phyloP scores from a whole-genome alignment of 2,888 invertebrate species.

The Melanchra persicariae region DNA sequence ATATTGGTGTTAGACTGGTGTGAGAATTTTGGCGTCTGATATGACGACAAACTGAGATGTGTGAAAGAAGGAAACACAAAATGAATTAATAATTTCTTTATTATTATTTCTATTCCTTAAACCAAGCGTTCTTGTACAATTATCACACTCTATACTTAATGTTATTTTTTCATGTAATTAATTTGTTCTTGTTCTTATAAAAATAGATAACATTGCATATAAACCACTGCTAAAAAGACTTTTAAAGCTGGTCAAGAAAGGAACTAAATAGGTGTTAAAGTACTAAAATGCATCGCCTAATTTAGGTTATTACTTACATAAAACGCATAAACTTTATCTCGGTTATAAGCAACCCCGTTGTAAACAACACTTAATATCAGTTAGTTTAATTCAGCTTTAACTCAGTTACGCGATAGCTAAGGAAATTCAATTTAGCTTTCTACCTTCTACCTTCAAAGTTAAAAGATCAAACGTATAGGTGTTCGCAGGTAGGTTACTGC shows the following conservation, averaged over 20 bases:
- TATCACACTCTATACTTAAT: too few relatives aligned
- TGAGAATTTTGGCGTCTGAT: not conserved
- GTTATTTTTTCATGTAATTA: too few relatives aligned
- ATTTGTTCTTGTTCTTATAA: too few relatives aligned
- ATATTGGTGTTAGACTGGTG: too few relatives aligned
- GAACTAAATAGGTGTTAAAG: not conserved
- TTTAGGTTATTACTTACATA: not conserved
- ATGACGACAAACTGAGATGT: too few relatives aligned
- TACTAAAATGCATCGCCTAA: not conserved
- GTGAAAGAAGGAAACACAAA: too few relatives aligned
- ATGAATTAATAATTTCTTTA: too few relatives aligned
- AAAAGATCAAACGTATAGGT: constrained; percentile 41
- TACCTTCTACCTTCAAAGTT: constrained; percentile 39
- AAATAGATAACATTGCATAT: too few relatives aligned
- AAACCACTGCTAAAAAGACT: not conserved
- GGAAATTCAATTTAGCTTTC: constrained; percentile 56
- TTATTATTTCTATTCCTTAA: too few relatives aligned
- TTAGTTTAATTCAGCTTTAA: constrained; percentile 16
- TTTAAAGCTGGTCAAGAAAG: not conserved
- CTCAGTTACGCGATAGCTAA: constrained; percentile 33
- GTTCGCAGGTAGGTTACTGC: constrained; percentile 19
- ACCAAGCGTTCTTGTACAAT: too few relatives aligned
- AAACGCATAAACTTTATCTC: not conserved
- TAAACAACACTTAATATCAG: not conserved
- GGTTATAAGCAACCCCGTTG: not conserved